A percentile compares a stretch with the other conserved stretches of the same genome.
phyloP scores from a whole-genome alignment of 1,140 invertebrate species.

The Formica selysi region DNA sequence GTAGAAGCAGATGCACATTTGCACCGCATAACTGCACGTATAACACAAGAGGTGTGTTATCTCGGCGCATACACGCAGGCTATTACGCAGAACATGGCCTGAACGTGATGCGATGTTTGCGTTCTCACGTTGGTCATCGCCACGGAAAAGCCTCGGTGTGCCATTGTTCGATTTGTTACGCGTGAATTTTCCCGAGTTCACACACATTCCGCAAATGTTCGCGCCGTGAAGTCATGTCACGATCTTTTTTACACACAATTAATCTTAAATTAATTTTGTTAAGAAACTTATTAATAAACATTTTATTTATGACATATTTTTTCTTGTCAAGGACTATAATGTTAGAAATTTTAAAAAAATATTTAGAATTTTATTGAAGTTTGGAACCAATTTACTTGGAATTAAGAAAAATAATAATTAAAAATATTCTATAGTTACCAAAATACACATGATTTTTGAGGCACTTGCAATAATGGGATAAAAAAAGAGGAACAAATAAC shows the following conservation, averaged over 20 bases:
- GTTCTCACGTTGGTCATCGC: constrained; percentile 61
- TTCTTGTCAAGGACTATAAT: not conserved
- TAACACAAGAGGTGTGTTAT: constrained; percentile 42
- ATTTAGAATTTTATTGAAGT: not conserved
- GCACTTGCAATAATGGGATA: not conserved
- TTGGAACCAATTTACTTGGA: not conserved
- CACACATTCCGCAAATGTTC: constrained; percentile 2
- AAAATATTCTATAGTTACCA: not conserved
- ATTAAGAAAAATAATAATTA: not conserved
- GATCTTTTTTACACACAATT: too few relatives aligned
- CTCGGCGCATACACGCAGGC: not conserved
- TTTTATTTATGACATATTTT: not conserved
- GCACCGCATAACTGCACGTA: constrained; percentile 42
- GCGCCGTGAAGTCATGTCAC: not conserved
- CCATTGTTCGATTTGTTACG: constrained; percentile 28
- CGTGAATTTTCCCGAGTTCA: constrained; percentile 3
- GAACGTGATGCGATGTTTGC: constrained; percentile 9
- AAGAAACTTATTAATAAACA: not conserved
- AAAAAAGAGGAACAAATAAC: too few relatives aligned
- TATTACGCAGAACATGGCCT: not conserved
- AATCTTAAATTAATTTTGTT: constrained; percentile 3
- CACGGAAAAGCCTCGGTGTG: constrained; percentile 38
- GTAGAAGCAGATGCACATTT: constrained; percentile 49
- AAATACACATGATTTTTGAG: not conserved
- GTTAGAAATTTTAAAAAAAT: not conserved